A percentile compares a stretch with the other conserved stretches of the same genome.
Conservation (phyloP, 2,888 invertebrate species). For the Megaustenia siamemsis region DNA sequence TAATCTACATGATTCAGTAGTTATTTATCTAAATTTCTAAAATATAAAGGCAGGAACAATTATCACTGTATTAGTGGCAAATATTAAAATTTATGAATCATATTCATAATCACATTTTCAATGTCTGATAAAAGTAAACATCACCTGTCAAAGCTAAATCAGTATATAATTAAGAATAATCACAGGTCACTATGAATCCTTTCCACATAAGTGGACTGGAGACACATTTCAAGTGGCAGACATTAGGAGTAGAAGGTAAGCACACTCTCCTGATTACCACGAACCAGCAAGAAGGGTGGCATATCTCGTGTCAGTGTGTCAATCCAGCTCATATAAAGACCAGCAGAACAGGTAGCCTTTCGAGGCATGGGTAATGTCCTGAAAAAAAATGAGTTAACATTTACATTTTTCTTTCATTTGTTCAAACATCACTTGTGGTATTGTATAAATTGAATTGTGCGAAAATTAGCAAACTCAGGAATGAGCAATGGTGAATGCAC, state of each 20-base stretch:
- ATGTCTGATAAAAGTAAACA: background rate
- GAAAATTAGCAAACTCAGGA: no score
- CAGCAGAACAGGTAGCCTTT: slow-evolving; percentile 92
- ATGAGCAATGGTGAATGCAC: no score
- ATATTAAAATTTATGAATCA: background rate
- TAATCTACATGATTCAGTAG: no score
- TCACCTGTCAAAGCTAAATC: background rate
- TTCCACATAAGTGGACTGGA: background rate
- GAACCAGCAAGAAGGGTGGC: slow-evolving; percentile 88
- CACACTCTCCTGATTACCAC: slow-evolving; percentile 82
- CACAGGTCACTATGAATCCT: background rate
- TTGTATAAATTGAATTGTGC: no score
- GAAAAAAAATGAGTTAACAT: background rate
- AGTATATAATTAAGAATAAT: background rate
- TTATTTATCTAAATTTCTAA: background rate
- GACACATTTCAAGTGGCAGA: background rate
- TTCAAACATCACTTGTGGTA: no score
- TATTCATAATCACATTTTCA: background rate
- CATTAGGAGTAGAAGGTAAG: slow-evolving; percentile 81
- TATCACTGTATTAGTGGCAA: background rate
- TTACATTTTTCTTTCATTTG: no score
- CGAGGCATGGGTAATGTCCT: slow-evolving; percentile 96
- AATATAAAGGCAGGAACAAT: background rate
- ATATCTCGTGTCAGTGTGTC: slow-evolving; percentile 92
- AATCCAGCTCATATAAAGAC: slow-evolving; percentile 97